Conservation (phyloP, 1,140 invertebrate genomes). For the Thrips palmi region DNA sequence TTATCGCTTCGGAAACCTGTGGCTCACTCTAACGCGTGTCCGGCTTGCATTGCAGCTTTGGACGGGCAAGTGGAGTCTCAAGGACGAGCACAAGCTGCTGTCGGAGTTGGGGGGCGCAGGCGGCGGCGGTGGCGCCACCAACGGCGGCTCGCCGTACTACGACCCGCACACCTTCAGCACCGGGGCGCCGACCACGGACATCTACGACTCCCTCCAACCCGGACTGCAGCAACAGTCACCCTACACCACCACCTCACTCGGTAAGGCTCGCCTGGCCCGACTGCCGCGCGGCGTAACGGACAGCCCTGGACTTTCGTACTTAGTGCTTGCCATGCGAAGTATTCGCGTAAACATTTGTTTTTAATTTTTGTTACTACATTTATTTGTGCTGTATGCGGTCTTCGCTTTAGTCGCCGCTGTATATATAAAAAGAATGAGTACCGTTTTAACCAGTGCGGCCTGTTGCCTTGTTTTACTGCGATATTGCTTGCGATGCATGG, state of each 20-base stretch:
- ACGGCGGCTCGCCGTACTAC: constrained; percentile 32
- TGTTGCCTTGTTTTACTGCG: no score
- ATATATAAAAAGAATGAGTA: no score
- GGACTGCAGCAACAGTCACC: constrained; percentile 33
- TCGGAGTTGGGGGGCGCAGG: constrained; percentile 49
- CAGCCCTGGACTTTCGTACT: no score
- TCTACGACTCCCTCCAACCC: constrained; percentile 53
- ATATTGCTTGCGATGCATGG: no score
- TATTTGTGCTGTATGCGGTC: constrained; percentile 4
- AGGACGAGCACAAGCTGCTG: constrained; percentile 69
- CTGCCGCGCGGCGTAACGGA: no score
- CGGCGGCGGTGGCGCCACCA: constrained; percentile 16
- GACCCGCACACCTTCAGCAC: constrained; percentile 36
- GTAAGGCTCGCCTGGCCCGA: constrained; percentile 27
- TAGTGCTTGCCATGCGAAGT: no score
- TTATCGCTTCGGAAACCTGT: no score
- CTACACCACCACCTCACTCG: constrained; percentile 49
- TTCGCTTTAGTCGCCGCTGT: no score
- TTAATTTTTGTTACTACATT: constrained; percentile 11
- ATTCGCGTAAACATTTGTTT: no score
- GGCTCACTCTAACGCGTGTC: not conserved
- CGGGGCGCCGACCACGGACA: constrained; percentile 35
- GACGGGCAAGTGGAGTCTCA: constrained; percentile 73
- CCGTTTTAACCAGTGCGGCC: no score
- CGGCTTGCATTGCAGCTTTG: constrained; percentile 41